Evolutionary conservation across 1,140 invertebrate genomes (phyloP), one percentile per base, ranked within the genome.

Genomic region (Ceratoteleas bidentatus): DNA sequence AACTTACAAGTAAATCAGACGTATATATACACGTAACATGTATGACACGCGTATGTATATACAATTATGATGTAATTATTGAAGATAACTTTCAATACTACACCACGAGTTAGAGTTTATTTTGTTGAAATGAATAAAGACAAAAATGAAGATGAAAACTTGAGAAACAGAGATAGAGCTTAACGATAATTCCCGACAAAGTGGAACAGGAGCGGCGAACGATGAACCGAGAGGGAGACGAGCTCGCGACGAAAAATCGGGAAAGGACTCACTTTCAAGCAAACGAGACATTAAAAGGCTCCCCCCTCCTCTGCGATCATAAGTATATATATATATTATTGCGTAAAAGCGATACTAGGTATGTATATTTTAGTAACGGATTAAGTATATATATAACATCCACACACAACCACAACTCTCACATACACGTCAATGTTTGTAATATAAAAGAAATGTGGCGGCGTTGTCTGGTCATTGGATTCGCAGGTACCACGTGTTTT

Each of bases 11-110:
- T 82, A 80, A 83, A 81, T 83, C 75, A 53, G 79, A 87, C 86
- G 87, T 78, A 81, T 87, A 88, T 78, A 87, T 88, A 89, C 87
- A 89, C 75, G 82, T 87, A 88, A 24, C 87, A 86, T 87, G 85
- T 85, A 87, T 85, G 85, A 84, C 86, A 87, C 82, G 81, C 83
- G 85, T 88, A 90, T 90, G 90, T 91, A 90, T 90, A 91, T 91
- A 91, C 88, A 87, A 90, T 85, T 87, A 86, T 87, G 85, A 86
- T 90, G 90, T 90, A 90, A 91, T 90, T 90, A 91, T 85, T 87
- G 86, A 90, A 85, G 69, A 89, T 88, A 86, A 87, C 80, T 85
- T 88, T 87, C 85, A 87, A 87, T 85, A 86, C 87, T 90, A 88
- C 83, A 88, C 85, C 83, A 88, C 85, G 81, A 89, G 86, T 87